Percentiles rank a stretch among this genome's conserved stretches.
phyloP scores from a whole-genome alignment of 2,888 invertebrate species.

The Melanophora roralis region DNA sequence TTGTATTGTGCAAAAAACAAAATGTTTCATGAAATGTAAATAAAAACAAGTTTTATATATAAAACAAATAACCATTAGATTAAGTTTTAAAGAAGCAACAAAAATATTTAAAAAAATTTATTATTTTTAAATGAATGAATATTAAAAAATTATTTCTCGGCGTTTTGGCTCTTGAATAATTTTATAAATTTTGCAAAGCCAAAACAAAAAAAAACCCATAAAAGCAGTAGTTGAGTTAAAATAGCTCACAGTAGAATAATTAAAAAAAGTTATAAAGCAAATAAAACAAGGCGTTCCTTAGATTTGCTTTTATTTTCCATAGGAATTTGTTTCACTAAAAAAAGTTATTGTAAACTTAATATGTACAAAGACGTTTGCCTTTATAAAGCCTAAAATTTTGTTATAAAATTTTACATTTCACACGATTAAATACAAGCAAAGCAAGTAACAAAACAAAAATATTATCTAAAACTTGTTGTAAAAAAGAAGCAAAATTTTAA shows the following conservation, averaged over 20 bases:
- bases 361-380: too few relatives aligned
- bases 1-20: neutral
- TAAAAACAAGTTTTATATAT: neutral
- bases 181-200: slow-evolving; percentile 7
- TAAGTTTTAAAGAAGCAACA: slow-evolving; percentile 7
- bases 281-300: too few relatives aligned
- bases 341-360: too few relatives aligned
- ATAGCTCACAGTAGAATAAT: neutral
- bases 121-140: slow-evolving; percentile 32
- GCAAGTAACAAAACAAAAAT: neutral
- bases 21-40: neutral
- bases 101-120: neutral
- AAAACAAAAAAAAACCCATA: neutral
- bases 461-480: neutral
- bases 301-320: too few relatives aligned
- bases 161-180: slow-evolving; percentile 7
- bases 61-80: slow-evolving; percentile 21
- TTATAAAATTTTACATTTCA: slow-evolving; percentile 10
- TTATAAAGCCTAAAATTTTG: neutral
- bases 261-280: too few relatives aligned
- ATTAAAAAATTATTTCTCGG: slow-evolving; percentile 16
- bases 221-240: neutral
- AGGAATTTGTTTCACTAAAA: too few relatives aligned
- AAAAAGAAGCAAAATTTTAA: neutral
- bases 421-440: slow-evolving; percentile 1